Conservation (phyloP, 1,140 invertebrate genomes). For the Bombus fervidus region DNA sequence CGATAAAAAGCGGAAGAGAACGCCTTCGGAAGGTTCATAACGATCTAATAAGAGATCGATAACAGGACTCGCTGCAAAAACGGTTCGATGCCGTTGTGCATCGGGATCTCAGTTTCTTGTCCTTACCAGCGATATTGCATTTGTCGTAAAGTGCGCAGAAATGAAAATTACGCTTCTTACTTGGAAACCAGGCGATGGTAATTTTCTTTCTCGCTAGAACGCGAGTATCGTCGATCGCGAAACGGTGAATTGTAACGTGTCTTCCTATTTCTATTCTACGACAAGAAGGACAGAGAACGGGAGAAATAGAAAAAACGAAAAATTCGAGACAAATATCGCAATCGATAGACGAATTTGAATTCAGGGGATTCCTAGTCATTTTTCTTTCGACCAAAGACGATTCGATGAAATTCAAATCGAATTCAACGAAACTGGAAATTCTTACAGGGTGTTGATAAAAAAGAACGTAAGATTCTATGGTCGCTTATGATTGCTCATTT, state of each 20-base stretch:
- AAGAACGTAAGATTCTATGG: too few species aligned
- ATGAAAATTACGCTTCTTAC: slow-evolving; percentile 15
- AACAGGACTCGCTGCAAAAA: slow-evolving; percentile 23
- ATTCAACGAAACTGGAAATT: too few species aligned
- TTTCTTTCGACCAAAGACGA: too few species aligned
- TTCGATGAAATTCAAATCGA: too few species aligned
- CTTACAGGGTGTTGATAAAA: too few species aligned
- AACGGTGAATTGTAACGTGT: not conserved
- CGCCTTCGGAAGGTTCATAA: slow-evolving; percentile 20
- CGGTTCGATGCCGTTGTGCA: slow-evolving; percentile 23
- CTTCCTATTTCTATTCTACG: not conserved
- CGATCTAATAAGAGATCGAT: slow-evolving; percentile 45
- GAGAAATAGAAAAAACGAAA: not conserved
- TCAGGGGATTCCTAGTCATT: not conserved
- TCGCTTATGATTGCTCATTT: too few species aligned
- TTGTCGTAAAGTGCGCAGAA: slow-evolving; percentile 12
- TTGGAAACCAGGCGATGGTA: not conserved
- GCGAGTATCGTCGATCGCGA: not conserved
- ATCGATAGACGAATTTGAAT: not conserved
- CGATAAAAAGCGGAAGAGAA: slow-evolving; percentile 28
- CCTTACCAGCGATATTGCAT: not conserved
- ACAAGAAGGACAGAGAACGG: not conserved
- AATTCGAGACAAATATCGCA: too few species aligned
- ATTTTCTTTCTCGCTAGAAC: not conserved
- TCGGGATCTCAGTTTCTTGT: slow-evolving; percentile 10